Base-by-base conservation (phyloP, 1,140 invertebrate genomes). In the Probaryconus sp. region DNA sequence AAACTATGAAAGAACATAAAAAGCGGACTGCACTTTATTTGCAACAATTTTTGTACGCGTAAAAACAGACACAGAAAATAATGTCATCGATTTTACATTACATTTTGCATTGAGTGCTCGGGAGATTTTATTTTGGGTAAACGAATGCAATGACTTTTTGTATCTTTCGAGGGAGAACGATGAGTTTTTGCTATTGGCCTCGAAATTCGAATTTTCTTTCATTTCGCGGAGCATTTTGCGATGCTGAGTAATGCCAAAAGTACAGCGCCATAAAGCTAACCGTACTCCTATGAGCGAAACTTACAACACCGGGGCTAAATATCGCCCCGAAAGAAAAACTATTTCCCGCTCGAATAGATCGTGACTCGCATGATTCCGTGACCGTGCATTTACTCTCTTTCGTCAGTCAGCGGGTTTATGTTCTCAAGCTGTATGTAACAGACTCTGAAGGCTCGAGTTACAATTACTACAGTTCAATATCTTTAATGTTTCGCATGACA, bases 281-380 rank as follows among this genome's bases (percentile, higher is more conserved):
- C n/a, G n/a, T n/a, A n/a, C n/a, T n/a, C n/a, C n/a, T n/a, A n/a
- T n/a, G n/a, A n/a, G n/a, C n/a, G 26, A 51, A 64, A 53, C 47
- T 51, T 26, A 45, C 26, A 18, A 1, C 18, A 18, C 33, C 38
- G 45, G 50, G 61, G 48, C 21, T 65, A 65, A 65, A 55, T 51
- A 65, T 33, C 31, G 24, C 6, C n/a, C n/a, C 40, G 40, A 47
- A 55, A 55, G 50, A 65, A 65, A 65, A 65, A 55, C 61, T 65
- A 65, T 65, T 65, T 65, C 21, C n/a, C 45, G 60, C 47, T 64
- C 47, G 60, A 42, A 51, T 47, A 50, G 67, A 70, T 70, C 67
- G 67, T 71, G 58, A 58, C 56, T 70, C 67, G 67, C 67, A 70
- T 70, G 67, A 70, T 61, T 70, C 43, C 50, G 53, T 31, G 64